Evolutionary conservation across 2,113 vertebrate species (phyloP).

Genomic region (Nerophis ophidion): DNA sequence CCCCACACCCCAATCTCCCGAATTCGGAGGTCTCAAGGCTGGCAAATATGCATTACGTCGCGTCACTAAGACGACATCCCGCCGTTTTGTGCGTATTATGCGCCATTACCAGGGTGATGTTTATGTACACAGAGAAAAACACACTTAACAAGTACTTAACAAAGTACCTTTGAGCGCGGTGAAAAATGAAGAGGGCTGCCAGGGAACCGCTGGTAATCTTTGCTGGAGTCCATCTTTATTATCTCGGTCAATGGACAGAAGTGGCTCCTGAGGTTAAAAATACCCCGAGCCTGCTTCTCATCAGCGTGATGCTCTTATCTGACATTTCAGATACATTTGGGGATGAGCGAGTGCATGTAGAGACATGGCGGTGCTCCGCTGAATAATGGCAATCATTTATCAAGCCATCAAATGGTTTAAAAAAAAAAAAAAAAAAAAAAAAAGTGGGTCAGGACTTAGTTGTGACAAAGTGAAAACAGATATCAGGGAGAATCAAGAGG

Average conservation of each 20-base stretch:
- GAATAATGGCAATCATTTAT: background rate
- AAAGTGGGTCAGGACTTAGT: background rate
- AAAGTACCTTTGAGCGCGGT: slow-evolving; percentile 57
- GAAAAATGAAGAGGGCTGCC: slow-evolving; percentile 41
- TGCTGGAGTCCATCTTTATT: slow-evolving; percentile 64
- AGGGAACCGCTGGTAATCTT: slow-evolving; percentile 52
- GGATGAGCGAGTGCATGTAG: slow-evolving; percentile 31
- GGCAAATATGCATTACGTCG: no score
- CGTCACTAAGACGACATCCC: slow-evolving; percentile 6
- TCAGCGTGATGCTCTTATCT: slow-evolving; percentile 71
- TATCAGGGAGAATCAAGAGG: slow-evolving; percentile 44
- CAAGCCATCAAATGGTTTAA: background rate
- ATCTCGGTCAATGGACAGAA: slow-evolving; percentile 71
- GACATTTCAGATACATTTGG: slow-evolving; percentile 54
- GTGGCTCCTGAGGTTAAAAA: slow-evolving; percentile 73
- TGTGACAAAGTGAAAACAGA: slow-evolving; percentile 43
- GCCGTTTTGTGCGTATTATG: slow-evolving; percentile 14
- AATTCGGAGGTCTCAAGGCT: no score
- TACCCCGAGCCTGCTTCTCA: slow-evolving; percentile 68
- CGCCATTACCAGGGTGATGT: slow-evolving; percentile 51
- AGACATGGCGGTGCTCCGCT: background rate
- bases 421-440: slow-evolving; percentile 3
- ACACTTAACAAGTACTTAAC: slow-evolving; percentile 69
- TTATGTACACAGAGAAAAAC: slow-evolving; percentile 58
- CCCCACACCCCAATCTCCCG: no score